Percentiles rank a stretch among this genome's conserved stretches.
Conservation (phyloP, 2,888 invertebrate species). For the Meiosimyza decipiens region DNA sequence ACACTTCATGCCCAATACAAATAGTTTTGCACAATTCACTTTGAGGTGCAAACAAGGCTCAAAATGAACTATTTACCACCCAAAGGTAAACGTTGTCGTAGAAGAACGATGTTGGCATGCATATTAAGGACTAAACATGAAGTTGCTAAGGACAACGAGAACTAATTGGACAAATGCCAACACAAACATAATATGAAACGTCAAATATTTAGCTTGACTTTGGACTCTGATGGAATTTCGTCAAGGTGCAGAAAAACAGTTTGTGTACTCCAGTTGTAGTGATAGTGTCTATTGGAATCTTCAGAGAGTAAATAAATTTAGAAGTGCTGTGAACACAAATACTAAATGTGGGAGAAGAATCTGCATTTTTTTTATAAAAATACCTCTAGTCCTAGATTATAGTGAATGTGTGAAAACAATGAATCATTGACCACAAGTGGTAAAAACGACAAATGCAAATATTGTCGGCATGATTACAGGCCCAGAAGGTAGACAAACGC, state of each 20-base stretch:
- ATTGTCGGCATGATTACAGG: constrained; percentile 58
- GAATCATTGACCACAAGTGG: constrained; percentile 32
- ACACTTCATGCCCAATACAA: too few species aligned
- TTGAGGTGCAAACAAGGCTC: too few species aligned
- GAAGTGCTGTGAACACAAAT: background rate
- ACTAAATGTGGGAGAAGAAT: background rate
- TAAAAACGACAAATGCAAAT: background rate
- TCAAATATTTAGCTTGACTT: constrained; percentile 26
- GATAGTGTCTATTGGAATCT: constrained; percentile 17
- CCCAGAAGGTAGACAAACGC: constrained; percentile 60
- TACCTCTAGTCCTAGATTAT: background rate
- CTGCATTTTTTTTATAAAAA: background rate
- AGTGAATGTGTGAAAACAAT: constrained; percentile 25
- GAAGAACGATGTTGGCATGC: background rate
- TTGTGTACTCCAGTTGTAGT: background rate
- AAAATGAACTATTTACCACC: background rate
- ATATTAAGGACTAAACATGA: background rate
- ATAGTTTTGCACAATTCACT: too few species aligned
- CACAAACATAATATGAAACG: constrained; percentile 49
- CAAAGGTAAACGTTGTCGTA: background rate
- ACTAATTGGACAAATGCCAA: constrained; percentile 48
- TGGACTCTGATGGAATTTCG: constrained; percentile 39
- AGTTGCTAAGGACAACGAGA: constrained; percentile 50
- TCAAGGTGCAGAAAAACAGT: constrained; percentile 35
- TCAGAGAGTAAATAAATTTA: background rate